Evolutionary conservation across 92 coral and sea anemone species (phyloP), one percentile per base, ranked within the genome.

Genomic region (Blastomussa wellsi): DNA sequence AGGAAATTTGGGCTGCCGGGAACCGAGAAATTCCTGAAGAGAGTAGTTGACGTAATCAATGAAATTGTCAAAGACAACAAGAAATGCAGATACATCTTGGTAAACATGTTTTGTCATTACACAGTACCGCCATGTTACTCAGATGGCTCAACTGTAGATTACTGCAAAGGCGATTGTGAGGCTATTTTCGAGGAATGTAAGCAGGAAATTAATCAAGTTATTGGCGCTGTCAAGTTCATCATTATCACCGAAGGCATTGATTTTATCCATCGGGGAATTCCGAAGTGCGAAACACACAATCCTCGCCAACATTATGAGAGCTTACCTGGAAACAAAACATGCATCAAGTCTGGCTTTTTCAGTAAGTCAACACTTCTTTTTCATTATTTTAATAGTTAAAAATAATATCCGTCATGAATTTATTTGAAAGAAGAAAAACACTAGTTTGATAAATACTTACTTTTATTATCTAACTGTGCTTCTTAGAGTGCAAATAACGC

Each of bases 101-200:
- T 78, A 6, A 93, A 89, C 67, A 47, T 97, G 86, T 65, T 97
- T 60, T 97, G 99, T 52, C 99, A 97, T 0, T 97, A 94, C 76
- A 94, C 93, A 0, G 66, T 94, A 24, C 92, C 94, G 0, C 99
- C 99, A 0, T 97, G 99, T 74, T 77, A 76, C 31, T 70, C 84
- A 7, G 97, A 97, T 42, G 90, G 91, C 65, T 78, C 87, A 2
- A 37, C 84, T 5, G 51, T 88, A 2, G 93, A 92, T 1, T 95
- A 91, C 44, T 97, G 99, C 41, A 86, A 88, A 24, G 92, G 91
- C 37, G 99, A 97, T 78, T 97, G 99, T 35, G 78, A 88, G 16
- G 92, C 91, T 20, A 95, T 92, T 77, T 93, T 93, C 41, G 49
- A 70, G 14, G 84, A 89, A 33, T 97, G 99, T 41, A 80, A 76